Percentiles rank a stretch among this genome's conserved stretches.
These are phyloP conservation scores for Pocillopora verrucosa DNA, from an alignment of 64 coral and sea anemone genomes.

Conservation along the genomic window DNA sequence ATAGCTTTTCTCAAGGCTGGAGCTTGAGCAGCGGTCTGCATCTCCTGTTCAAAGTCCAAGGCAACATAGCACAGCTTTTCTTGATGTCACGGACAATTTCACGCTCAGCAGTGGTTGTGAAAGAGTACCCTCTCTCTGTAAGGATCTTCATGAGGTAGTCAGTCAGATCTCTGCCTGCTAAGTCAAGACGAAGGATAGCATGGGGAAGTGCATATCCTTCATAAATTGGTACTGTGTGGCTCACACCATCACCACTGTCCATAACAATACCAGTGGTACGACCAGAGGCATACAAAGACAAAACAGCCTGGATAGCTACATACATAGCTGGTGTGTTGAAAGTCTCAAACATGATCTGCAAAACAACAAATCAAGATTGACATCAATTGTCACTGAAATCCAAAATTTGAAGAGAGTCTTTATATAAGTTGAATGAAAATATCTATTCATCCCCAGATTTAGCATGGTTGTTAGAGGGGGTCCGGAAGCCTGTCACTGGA, in stretches of 20 bases:
- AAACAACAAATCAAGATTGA: not conserved
- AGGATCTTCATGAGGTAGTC: slow-evolving; percentile 80
- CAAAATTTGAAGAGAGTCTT: not conserved
- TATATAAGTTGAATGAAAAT: too few species aligned
- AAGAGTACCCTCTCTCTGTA: slow-evolving; percentile 68
- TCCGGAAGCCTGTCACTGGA: too few species aligned
- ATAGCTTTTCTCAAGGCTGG: slow-evolving; percentile 88
- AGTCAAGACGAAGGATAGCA: slow-evolving; percentile 72
- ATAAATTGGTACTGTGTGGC: slow-evolving; percentile 72
- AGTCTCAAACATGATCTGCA: slow-evolving; percentile 71
- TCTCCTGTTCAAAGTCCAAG: slow-evolving; percentile 80
- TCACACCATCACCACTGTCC: slow-evolving; percentile 71
- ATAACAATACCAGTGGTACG: slow-evolving; percentile 76
- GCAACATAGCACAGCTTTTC: slow-evolving; percentile 72
- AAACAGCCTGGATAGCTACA: slow-evolving; percentile 64
- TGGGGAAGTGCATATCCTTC: slow-evolving; percentile 69
- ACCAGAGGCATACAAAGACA: slow-evolving; percentile 76
- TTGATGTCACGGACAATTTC: slow-evolving; percentile 78
- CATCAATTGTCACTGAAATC: not conserved
- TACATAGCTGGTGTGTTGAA: slow-evolving; percentile 73
- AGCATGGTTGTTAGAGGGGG: too few species aligned
- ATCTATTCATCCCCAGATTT: too few species aligned
- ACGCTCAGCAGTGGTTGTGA: slow-evolving; percentile 76
- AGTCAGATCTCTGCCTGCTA: slow-evolving; percentile 68
- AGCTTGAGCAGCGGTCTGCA: slow-evolving; percentile 76